These are phyloP conservation scores for Thalassaphorura encarpata DNA, from an alignment of 1,140 invertebrate species.

Conservation along the genomic window DNA sequence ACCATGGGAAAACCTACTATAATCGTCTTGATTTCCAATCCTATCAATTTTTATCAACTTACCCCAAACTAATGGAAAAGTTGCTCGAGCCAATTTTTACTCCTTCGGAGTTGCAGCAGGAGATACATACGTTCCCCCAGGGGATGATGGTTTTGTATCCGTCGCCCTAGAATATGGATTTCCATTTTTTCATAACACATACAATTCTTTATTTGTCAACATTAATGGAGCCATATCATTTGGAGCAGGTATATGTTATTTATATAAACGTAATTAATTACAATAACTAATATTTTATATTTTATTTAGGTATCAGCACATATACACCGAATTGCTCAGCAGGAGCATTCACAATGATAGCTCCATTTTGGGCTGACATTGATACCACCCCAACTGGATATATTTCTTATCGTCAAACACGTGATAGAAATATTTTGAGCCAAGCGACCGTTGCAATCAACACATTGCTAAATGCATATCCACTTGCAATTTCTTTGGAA, in stretches of 20 bases:
- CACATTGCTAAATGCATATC: constrained; percentile 7
- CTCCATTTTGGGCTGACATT: constrained; percentile 9
- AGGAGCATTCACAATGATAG: not conserved
- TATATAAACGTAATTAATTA: no score
- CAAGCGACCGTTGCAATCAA: not conserved
- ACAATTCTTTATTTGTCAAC: not conserved
- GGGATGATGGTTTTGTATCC: not conserved
- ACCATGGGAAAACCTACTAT: no score
- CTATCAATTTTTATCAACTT: no score
- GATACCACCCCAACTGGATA: not conserved
- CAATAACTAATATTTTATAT: no score
- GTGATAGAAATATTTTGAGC: not conserved
- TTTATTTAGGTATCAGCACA: not conserved
- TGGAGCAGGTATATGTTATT: not conserved
- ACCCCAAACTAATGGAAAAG: no score
- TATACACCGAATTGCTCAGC: not conserved
- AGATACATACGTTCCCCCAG: not conserved
- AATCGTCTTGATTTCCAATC: no score
- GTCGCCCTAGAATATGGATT: not conserved
- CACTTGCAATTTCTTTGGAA: not conserved
- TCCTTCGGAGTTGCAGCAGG: not conserved
- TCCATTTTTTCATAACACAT: not conserved
- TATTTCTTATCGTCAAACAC: constrained; percentile 2
- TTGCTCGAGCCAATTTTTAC: not conserved
- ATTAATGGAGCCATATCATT: not conserved